Percentiles rank a stretch among this genome's conserved stretches.
Conservation (phyloP, 2,888 invertebrate genomes). For the Himalopsyche kuldschensis region DNA sequence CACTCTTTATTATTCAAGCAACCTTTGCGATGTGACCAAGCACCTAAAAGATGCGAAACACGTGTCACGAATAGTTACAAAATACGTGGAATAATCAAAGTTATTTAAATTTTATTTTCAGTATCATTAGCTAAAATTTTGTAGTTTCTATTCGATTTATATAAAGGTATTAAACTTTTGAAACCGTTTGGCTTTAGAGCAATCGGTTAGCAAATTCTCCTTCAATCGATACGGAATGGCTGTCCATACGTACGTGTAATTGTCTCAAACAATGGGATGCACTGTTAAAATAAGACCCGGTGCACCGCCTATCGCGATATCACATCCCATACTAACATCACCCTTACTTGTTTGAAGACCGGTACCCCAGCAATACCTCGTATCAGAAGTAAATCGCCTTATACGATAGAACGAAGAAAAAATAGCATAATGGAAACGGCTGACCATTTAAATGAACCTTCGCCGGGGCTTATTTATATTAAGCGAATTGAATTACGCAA, state of each 20-base stretch:
- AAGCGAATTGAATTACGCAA: background rate
- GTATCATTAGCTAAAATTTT: too few relatives aligned
- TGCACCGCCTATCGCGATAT: constrained; percentile 14
- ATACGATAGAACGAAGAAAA: background rate
- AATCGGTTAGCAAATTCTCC: constrained; percentile 19
- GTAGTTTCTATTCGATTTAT: too few relatives aligned
- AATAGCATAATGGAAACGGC: background rate
- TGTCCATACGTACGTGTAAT: constrained; percentile 21
- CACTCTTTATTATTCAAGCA: too few relatives aligned
- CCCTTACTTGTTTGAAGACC: background rate
- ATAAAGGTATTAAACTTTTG: background rate
- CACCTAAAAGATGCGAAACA: too few relatives aligned
- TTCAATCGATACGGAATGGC: constrained; percentile 5
- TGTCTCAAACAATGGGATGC: constrained; percentile 34
- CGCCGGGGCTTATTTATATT: background rate
- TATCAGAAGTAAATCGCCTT: background rate
- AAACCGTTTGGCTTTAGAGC: background rate
- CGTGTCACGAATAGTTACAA: too few relatives aligned
- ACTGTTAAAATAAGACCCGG: constrained; percentile 30
- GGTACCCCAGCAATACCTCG: background rate
- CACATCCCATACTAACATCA: constrained; percentile 1
- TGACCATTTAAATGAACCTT: background rate
- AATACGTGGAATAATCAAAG: too few relatives aligned
- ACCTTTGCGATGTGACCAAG: too few relatives aligned
- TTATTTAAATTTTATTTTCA: too few relatives aligned